Evolutionary conservation across 1,140 invertebrate species (phyloP), one percentile per base, ranked within the genome.

Genomic region (Leptinotarsa undecemlineata): DNA sequence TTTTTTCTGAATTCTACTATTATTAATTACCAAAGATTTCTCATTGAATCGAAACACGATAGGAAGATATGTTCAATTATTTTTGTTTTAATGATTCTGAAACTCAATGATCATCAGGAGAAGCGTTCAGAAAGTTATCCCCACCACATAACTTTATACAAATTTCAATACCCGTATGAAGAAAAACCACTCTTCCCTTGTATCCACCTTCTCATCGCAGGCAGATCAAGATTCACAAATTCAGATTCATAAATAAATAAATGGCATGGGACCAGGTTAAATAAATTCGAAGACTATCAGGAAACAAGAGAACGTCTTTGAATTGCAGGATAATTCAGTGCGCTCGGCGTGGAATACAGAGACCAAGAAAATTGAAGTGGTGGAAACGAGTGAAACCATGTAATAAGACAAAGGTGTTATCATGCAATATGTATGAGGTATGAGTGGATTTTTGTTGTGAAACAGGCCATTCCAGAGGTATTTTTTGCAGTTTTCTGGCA

Each of bases 231-330:
- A 57, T 57, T 57, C 51, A 57, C 51, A 57, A 57, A 57, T 57
- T 57, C 51, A 57, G 51, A 57, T 57, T 57, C 51, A n/a, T 57
- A 19, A 57, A 57, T 57, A 57, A 57, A 57, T 57, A 19, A 57
- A n/a, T 19, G 17, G 17, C n/a, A 15, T 57, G n/a, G 4, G 15
- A 57, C 51, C n/a, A 4, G 51, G 15, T 57, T 57, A 57, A 57
- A 57, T 57, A 57, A 57, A 57, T 57, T 57, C 51, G 17, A 57
- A 57, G 51, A 57, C 51, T 57, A 57, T 57, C 51, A 57, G 51
- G 51, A 57, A 57, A 57, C 51, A 57, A 57, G 51, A 57, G 51
- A 57, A 57, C 51, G 51, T 57, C 51, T 57, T 57, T 57, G 51
- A 57, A 57, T 57, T 57, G 51, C 51, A 57, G 51, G 51, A 57